Evolutionary conservation across 2,113 vertebrate genomes (phyloP), one percentile per base, ranked within the genome.

Genomic region (Ardeotis arabs): DNA sequence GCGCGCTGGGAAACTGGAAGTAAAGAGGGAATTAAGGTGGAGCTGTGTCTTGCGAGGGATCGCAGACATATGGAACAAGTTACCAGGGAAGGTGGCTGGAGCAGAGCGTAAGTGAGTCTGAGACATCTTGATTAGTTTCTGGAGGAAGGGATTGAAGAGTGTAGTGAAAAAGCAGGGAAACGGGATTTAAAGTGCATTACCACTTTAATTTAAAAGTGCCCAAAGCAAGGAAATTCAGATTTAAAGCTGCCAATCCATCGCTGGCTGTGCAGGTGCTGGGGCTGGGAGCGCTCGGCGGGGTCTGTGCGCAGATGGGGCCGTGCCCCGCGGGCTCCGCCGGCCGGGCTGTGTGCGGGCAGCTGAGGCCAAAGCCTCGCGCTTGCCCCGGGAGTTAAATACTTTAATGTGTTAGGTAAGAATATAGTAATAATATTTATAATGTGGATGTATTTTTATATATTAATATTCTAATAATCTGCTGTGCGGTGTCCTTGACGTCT

Each of bases 211-310:
- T 74, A 91, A 94, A 96, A 97, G 94, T 58, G 96, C 95, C 93
- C 96, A 96, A 69, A 97, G 96, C 96, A 96, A 96, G 96, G 96
- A 96, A 95, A 96, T 96, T 91, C 96, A 68, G 92, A 33, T 92
- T 96, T 95, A 84, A 92, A 93, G 86, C 96, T 96, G 92, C 94
- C 94, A 95, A 87, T 95, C 95, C 69, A 2, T 84, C 64, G 35
- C 35, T 44, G 83, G 53, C 77, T 52, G 86, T 49, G 85, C 96
- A 96, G 95, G 95, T 93, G 92, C 73, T 74, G 87, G 72, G 58
- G 33, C 25, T 68, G 64, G 59, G 76, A 85, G 78, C 47, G 29
- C 72, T 23, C 74, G 0, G 5, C 4, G 3, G 66, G 87, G 41
- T 91, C 91, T 85, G 70, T 16, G 59, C 39, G 82, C 92, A 94